Evolutionary conservation across 1,140 invertebrate species (phyloP), one percentile per base, ranked within the genome.

Genomic region (Octopus sinensis): DNA sequence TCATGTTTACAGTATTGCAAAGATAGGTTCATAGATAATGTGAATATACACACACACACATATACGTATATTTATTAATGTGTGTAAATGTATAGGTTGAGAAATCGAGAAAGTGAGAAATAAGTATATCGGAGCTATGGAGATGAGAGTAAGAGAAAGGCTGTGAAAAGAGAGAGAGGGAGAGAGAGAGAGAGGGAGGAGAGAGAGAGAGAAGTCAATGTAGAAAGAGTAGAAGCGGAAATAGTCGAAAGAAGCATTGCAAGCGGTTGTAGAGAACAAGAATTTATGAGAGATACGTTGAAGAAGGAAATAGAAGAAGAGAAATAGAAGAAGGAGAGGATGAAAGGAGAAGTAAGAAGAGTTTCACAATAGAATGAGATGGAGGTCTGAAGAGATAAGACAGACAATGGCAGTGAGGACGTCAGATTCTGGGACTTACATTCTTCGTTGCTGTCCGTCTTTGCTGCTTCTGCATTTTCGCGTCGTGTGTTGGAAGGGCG

Each of bases 161-260:
- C 53, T 30, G 52, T 54, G 56, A 56, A 82, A 73, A 79, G 56
- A 51, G 17, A 68, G 77, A 62, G 77, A 73, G 53, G 54, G 30
- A 80, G 79, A 51, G 51, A 78, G 51, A 78, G 73, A 56, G 76
- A 62, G 54, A 73, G 62, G 3, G 12, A 12, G 62, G 51, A 78
- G 78, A 77, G 73, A 56, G 73, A 56, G 54, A 73, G 62, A n/a
- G 12, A 12, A 3, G 62, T n/a, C 12, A 78, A 82, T 2, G 62
- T 1, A n/a, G n/a, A n/a, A n/a, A 68, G 2, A 13, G 1, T 68
- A 13, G 62, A n/a, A 13, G n/a, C 1, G 62, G 62, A 68, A n/a
- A 13, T 12, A 68, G 3, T 13, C 12, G 62, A 68, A 68, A n/a
- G 62, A 68, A n/a, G 62, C 12, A 68, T 12, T 13, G 62, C 12